Percentiles rank a stretch among this genome's conserved stretches.
phyloP scores from a whole-genome alignment of 2,113 vertebrate species.

The Scomber colias region DNA sequence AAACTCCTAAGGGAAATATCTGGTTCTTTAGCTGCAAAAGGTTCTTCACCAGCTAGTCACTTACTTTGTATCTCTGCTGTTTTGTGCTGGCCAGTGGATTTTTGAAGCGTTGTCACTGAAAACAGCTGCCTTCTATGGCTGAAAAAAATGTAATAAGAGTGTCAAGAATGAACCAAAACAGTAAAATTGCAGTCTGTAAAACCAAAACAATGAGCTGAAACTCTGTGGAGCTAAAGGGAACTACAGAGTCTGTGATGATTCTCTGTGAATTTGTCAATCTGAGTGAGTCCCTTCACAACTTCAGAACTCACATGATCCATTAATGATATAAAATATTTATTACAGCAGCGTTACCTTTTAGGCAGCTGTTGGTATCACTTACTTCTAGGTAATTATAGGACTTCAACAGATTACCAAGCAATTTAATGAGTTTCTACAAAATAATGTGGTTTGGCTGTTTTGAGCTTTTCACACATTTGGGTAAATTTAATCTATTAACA shows the following conservation, averaged over 20 bases:
- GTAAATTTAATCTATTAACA: too few species aligned
- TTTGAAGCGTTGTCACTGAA: background rate
- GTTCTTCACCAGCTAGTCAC: background rate
- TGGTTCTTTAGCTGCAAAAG: background rate
- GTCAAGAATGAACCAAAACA: background rate
- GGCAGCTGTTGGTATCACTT: background rate
- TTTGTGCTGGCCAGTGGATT: background rate
- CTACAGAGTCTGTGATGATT: background rate
- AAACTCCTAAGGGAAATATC: background rate
- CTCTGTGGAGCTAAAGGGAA: background rate
- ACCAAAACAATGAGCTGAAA: background rate
- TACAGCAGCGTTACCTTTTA: background rate
- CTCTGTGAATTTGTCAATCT: background rate
- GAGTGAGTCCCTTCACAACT: background rate
- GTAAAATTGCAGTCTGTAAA: background rate
- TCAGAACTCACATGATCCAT: background rate
- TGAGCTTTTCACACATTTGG: too few species aligned
- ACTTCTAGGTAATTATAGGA: too few species aligned
- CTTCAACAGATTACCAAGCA: too few species aligned
- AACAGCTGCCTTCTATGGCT: background rate
- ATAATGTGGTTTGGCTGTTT: background rate
- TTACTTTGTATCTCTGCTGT: background rate
- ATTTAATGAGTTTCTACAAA: conserved; percentile 2
- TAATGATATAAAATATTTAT: background rate
- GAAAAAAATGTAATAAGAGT: background rate